Percentiles rank a stretch among this genome's conserved stretches.
These are phyloP conservation scores for Amphipyra tragopoginis DNA, from an alignment of 2,888 invertebrate species.

Conservation along the genomic window DNA sequence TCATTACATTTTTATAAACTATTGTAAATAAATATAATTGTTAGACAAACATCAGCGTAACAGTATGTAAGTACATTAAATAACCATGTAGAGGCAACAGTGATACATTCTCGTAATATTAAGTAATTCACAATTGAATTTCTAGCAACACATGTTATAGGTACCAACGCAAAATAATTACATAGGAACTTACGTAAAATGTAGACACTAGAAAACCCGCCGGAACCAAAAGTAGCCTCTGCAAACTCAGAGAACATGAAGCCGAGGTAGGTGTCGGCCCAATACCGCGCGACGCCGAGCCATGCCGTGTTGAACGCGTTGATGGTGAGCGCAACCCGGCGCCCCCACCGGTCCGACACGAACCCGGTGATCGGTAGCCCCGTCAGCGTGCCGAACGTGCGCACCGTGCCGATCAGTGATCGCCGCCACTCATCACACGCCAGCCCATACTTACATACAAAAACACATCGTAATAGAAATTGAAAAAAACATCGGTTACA, in stretches of 20 bases:
- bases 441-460: conserved; percentile 88
- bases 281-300: conserved; percentile 90
- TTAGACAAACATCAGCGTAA: no score
- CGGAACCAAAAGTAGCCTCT: conserved; percentile 91
- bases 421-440: conserved; percentile 92
- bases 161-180: no score
- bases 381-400: conserved; percentile 91
- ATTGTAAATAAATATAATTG: no score
- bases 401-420: conserved; percentile 92
- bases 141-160: no score
- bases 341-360: conserved; percentile 92
- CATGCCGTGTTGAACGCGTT: conserved; percentile 90
- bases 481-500: conserved; percentile 17
- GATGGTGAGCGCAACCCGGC: conserved; percentile 89
- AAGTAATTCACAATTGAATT: no score
- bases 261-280: conserved; percentile 90
- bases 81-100: no score
- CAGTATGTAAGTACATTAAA: no score
- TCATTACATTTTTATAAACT: no score
- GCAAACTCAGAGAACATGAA: conserved; percentile 92
- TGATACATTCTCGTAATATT: no score
- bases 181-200: conserved; percentile 89
- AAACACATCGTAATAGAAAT: no score
- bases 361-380: conserved; percentile 92
- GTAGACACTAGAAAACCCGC: conserved; percentile 92